Conservation (phyloP, 2,888 invertebrate species). For the Epistrophe eligans region DNA sequence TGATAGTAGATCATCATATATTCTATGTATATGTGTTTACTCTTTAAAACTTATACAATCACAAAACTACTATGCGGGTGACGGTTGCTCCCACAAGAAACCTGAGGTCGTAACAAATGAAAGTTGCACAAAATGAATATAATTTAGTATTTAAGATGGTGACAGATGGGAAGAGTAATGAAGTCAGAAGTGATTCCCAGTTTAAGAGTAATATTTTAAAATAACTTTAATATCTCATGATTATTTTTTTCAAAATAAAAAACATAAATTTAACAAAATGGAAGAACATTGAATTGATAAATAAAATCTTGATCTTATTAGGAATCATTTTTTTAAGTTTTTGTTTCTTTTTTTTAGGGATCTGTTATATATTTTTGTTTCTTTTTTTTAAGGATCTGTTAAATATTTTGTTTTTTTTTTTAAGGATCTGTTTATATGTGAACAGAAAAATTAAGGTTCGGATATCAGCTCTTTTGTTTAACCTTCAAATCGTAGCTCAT, state of each 20-base stretch:
- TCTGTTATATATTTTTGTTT: too few relatives aligned
- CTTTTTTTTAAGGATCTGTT: too few relatives aligned
- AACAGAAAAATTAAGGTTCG: neutral
- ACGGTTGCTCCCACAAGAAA: conserved; percentile 19
- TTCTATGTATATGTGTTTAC: neutral
- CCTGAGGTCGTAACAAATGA: conserved; percentile 64
- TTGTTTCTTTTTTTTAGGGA: too few relatives aligned
- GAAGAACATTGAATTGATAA: neutral
- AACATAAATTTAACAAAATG: neutral
- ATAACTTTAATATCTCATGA: neutral
- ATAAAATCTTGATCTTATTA: too few relatives aligned
- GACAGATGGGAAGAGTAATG: neutral
- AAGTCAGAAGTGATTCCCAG: neutral
- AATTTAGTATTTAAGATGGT: neutral
- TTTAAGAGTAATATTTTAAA: neutral
- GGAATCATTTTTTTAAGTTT: too few relatives aligned
- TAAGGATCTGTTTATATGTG: too few relatives aligned
- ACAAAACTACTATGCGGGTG: conserved; percentile 37
- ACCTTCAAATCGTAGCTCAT: too few relatives aligned
- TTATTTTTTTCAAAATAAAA: neutral
- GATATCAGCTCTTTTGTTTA: conserved; percentile 12
- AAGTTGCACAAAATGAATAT: conserved; percentile 54
- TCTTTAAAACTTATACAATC: neutral
- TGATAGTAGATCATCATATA: neutral
- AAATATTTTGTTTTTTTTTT: too few relatives aligned